Evolutionary conservation across 2,113 vertebrate genomes (phyloP).

Genomic region (Grus americana): DNA sequence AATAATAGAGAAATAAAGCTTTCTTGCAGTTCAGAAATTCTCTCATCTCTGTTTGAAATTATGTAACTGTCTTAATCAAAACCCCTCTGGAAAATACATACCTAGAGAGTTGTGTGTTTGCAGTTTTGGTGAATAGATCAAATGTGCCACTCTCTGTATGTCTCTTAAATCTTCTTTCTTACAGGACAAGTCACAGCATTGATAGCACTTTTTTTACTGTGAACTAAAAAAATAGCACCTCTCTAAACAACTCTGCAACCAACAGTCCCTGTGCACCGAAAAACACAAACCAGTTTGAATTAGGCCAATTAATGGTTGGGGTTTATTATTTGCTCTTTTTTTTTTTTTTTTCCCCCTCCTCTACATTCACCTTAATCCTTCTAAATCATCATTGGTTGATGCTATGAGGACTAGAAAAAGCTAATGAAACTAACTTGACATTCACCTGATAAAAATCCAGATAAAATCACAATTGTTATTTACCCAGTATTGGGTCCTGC

Average conservation of each 20-base stretch:
- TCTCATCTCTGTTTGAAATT: constrained; percentile 40
- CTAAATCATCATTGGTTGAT: background rate
- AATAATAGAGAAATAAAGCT: constrained; percentile 4
- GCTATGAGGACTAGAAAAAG: background rate
- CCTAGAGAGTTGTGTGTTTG: background rate
- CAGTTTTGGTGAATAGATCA: constrained; percentile 12
- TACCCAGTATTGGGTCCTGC: background rate
- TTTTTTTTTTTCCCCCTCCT: background rate
- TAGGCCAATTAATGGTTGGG: background rate
- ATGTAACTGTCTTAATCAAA: background rate
- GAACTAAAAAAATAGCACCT: background rate
- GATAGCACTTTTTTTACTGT: background rate
- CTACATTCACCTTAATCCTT: background rate
- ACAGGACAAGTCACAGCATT: background rate
- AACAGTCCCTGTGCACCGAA: background rate
- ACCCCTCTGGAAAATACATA: background rate
- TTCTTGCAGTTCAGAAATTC: background rate
- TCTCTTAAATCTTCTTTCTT: constrained; percentile 14
- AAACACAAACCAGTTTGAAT: background rate
- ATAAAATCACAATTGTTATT: background rate
- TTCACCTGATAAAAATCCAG: background rate
- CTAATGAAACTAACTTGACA: background rate
- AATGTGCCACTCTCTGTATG: background rate
- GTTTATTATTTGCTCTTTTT: background rate
- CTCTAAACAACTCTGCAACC: background rate